phyloP scores from a whole-genome alignment of 2,888 invertebrate species.

The Aleiodes testaceus region DNA sequence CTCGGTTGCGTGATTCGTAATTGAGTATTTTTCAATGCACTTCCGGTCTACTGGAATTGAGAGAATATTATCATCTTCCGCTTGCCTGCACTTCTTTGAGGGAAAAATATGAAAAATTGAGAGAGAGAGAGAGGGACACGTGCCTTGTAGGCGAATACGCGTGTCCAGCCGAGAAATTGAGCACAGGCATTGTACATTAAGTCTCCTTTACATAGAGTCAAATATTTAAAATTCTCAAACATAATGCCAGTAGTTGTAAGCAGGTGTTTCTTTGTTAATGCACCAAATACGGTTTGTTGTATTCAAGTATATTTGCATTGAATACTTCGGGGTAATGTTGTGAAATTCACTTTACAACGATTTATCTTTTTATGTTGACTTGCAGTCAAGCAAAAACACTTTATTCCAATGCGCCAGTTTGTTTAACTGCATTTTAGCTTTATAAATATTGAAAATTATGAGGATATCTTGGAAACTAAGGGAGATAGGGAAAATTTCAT shows the following conservation, averaged over 20 bases:
- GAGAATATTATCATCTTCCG: conserved; percentile 45
- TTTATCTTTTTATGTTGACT: neutral
- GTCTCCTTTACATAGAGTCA: neutral
- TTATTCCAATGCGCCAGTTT: too few species aligned
- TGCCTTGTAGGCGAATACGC: conserved; percentile 30
- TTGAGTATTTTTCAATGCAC: conserved; percentile 49
- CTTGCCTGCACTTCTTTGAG: conserved; percentile 27
- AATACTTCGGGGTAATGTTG: conserved; percentile 20
- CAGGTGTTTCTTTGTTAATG: conserved; percentile 22
- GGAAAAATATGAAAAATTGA: neutral
- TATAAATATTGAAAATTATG: too few species aligned
- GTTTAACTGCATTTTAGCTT: too few species aligned
- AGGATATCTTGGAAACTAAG: too few species aligned
- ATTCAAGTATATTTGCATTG: conserved; percentile 2
- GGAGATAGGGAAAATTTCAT: too few species aligned
- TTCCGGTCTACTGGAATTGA: conserved; percentile 48
- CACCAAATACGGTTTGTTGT: conserved; percentile 12
- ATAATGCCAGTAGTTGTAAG: conserved; percentile 12
- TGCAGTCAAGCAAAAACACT: too few species aligned
- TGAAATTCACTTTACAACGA: neutral
- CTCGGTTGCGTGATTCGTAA: conserved; percentile 48
- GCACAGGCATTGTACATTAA: conserved; percentile 6
- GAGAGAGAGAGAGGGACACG: neutral
- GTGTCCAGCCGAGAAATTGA: conserved; percentile 29
- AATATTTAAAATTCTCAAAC: conserved; percentile 8